Conservation (phyloP, 2,797 vertebrate genomes). For the Picus viridis region DNA sequence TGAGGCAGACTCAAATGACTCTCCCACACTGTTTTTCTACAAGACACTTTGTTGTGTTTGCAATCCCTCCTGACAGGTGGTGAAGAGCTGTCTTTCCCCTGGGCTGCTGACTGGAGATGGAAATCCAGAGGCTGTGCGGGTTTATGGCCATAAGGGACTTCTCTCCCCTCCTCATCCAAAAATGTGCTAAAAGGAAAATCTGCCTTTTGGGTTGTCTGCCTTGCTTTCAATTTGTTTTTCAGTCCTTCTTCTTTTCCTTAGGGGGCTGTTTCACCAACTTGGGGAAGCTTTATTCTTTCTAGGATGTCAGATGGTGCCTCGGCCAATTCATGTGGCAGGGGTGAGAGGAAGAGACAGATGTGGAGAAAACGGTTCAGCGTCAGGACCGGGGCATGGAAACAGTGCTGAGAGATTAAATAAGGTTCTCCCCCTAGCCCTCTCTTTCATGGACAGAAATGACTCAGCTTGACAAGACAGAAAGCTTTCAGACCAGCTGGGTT, state of each 20-base stretch:
- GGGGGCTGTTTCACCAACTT: background rate
- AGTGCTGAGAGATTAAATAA: background rate
- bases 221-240: constrained; percentile 39
- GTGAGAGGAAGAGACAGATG: background rate
- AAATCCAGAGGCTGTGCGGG: background rate
- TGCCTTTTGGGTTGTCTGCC: background rate
- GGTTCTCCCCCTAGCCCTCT: background rate
- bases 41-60: constrained; percentile 28
- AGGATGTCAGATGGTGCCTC: background rate
- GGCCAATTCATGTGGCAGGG: background rate
- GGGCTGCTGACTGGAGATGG: constrained; percentile 3
- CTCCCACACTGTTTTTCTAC: constrained; percentile 6
- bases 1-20: constrained; percentile 48
- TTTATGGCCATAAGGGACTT: constrained; percentile 2
- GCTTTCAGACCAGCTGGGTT: background rate
- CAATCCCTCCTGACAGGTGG: constrained; percentile 50
- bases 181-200: constrained; percentile 46
- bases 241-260: background rate
- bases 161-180: background rate
- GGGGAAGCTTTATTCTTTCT: background rate
- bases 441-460: constrained; percentile 23
- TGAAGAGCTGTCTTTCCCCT: constrained; percentile 28
- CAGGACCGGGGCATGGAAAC: background rate
- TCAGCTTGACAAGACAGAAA: constrained; percentile 32
- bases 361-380: background rate